Evolutionary conservation across 1,140 invertebrate genomes (phyloP).

Genomic region (Proctacanthus coquilletti): DNA sequence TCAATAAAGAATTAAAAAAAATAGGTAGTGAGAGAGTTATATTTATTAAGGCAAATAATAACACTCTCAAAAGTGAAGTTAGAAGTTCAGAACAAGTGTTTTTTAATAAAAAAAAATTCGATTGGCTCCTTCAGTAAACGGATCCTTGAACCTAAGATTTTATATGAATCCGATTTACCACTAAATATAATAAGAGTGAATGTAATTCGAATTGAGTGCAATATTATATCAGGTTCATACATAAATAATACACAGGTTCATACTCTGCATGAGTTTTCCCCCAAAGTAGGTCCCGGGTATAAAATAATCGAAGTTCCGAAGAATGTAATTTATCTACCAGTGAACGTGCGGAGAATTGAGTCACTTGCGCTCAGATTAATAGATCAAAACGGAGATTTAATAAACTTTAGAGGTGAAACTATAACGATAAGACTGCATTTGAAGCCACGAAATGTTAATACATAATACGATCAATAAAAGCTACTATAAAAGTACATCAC

Average conservation of each 20-base stretch:
- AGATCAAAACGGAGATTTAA: constrained; percentile 14
- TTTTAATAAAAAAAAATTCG: constrained; percentile 7
- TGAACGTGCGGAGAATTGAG: constrained; percentile 12
- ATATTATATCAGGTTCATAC: constrained; percentile 15
- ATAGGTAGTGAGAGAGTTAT: too few relatives aligned
- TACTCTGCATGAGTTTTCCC: constrained; percentile 20
- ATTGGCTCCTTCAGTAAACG: constrained; percentile 9
- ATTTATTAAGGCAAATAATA: too few relatives aligned
- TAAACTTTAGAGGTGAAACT: constrained; percentile 14
- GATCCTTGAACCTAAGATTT: constrained; percentile 7
- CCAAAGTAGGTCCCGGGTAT: constrained; percentile 12
- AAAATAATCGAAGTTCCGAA: constrained; percentile 17
- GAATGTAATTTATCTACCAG: constrained; percentile 21
- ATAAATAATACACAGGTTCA: constrained; percentile 15
- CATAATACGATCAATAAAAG: not conserved
- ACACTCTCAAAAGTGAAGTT: too few relatives aligned
- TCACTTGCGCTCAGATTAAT: constrained; percentile 11
- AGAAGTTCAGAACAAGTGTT: too few relatives aligned
- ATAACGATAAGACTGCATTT: constrained; percentile 13
- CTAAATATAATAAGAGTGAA: constrained; percentile 13
- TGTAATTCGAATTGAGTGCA: constrained; percentile 12
- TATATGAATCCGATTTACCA: constrained; percentile 9
- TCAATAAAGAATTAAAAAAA: too few relatives aligned
- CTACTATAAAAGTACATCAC: constrained; percentile 1
- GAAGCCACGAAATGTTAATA: not conserved